phyloP scores from a whole-genome alignment of 2,888 invertebrate species.

The Cheilosia urbana region DNA sequence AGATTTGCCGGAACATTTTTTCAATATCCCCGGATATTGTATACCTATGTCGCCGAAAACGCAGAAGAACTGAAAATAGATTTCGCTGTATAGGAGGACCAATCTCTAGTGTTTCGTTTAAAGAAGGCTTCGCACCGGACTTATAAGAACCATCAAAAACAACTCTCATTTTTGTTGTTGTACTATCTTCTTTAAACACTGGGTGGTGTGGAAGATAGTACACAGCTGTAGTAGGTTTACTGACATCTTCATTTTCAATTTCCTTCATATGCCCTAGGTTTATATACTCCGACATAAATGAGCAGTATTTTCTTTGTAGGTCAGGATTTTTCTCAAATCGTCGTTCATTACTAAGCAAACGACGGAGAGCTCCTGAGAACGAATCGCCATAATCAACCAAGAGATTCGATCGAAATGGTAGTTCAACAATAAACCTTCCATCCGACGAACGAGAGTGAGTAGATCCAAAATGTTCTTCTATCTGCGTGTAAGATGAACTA shows the following conservation, averaged over 20 bases:
- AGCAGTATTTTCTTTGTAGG: too few species aligned
- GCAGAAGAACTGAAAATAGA: slow-evolving; percentile 33
- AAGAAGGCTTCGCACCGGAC: slow-evolving; percentile 31
- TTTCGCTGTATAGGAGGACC: slow-evolving; percentile 68
- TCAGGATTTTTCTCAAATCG: too few species aligned
- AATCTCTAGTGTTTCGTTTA: slow-evolving; percentile 53
- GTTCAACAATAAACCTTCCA: neutral
- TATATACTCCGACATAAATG: too few species aligned
- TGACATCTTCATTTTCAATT: neutral
- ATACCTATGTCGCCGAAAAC: slow-evolving; percentile 25
- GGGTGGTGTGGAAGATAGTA: neutral
- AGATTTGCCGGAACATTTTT: slow-evolving; percentile 67
- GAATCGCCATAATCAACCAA: too few species aligned
- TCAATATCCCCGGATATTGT: slow-evolving; percentile 43
- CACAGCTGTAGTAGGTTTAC: neutral
- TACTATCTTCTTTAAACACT: too few species aligned
- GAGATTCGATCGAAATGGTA: too few species aligned
- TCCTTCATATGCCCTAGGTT: neutral
- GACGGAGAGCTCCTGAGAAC: too few species aligned
- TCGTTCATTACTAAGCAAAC: too few species aligned
- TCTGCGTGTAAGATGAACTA: neutral
- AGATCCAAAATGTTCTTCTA: neutral
- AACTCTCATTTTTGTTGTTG: slow-evolving; percentile 42
- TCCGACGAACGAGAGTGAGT: neutral
- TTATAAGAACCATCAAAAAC: too few species aligned